Conservation (phyloP, 2,113 vertebrate species). For the Salvelinus sp. region DNA sequence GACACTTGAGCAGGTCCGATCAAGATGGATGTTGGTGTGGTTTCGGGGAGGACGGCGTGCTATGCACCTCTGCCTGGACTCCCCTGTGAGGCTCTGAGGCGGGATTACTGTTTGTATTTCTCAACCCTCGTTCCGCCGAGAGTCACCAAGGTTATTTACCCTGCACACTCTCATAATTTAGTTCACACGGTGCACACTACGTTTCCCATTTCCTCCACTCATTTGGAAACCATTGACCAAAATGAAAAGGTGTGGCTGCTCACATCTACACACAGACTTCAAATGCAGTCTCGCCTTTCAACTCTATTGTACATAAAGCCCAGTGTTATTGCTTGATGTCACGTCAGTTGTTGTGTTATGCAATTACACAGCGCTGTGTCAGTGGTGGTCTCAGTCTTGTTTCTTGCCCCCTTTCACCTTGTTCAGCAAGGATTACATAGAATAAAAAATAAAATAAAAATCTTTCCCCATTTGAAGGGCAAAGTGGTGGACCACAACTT, state of each 20-base stretch:
- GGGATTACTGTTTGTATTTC: constrained; percentile 36
- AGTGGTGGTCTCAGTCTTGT: constrained; percentile 43
- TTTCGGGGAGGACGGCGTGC: not conserved
- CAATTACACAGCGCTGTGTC: constrained; percentile 47
- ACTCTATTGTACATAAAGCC: constrained; percentile 48
- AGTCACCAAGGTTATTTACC: constrained; percentile 57
- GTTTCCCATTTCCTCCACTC: constrained; percentile 51
- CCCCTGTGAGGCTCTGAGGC: constrained; percentile 11
- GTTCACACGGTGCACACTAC: constrained; percentile 31
- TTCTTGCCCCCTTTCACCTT: constrained; percentile 53
- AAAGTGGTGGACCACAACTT: constrained; percentile 65
- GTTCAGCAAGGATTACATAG: constrained; percentile 46
- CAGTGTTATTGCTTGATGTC: constrained; percentile 41
- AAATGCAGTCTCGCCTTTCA: constrained; percentile 46
- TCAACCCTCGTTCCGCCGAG: constrained; percentile 35
- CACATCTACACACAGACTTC: constrained; percentile 33
- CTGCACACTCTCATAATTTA: constrained; percentile 52
- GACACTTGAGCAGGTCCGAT: constrained; percentile 4
- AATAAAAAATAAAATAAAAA: constrained; percentile 3
- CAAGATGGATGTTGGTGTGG: constrained; percentile 21
- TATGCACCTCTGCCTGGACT: constrained; percentile 9
- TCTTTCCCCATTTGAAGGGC: constrained; percentile 64
- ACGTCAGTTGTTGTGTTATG: constrained; percentile 35
- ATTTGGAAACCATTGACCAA: constrained; percentile 48
- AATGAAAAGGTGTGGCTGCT: constrained; percentile 2